Conservation (phyloP, 2,888 invertebrate genomes). For the Bembecia ichneumoniformis region DNA sequence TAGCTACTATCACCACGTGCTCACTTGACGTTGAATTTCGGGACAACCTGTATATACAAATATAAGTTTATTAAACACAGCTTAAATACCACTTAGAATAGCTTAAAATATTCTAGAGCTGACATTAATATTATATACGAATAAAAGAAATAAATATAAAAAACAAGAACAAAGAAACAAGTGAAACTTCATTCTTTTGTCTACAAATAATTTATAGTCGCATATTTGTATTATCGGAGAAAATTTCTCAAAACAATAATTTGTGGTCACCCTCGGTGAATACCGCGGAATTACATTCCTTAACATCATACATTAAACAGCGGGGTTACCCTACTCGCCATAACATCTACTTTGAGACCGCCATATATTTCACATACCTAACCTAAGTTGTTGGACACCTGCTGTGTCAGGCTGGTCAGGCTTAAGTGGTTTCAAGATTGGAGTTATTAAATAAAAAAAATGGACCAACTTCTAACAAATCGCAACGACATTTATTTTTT, state of each 20-base stretch:
- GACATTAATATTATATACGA: too few species aligned
- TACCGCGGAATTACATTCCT: conserved; percentile 19
- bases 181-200: too few species aligned
- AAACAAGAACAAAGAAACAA: not conserved
- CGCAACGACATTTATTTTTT: too few species aligned
- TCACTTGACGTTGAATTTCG: too few species aligned
- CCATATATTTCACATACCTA: conserved; percentile 1
- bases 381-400: not conserved
- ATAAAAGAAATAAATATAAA: too few species aligned
- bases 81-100: too few species aligned
- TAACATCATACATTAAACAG: conserved; percentile 30
- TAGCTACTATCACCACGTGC: too few species aligned
- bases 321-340: conserved; percentile 20
- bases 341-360: conserved; percentile 10
- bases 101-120: too few species aligned
- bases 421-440: conserved; percentile 1
- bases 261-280: conserved; percentile 15
- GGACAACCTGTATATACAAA: too few species aligned
- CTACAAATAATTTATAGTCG: not conserved
- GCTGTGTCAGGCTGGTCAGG: not conserved
- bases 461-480: too few species aligned
- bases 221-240: conserved; percentile 1
- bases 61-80: too few species aligned
- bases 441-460: too few species aligned
- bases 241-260: conserved; percentile 9